phyloP scores from a whole-genome alignment of 2,888 invertebrate species.

The Rhimphoctona megacephalus region DNA sequence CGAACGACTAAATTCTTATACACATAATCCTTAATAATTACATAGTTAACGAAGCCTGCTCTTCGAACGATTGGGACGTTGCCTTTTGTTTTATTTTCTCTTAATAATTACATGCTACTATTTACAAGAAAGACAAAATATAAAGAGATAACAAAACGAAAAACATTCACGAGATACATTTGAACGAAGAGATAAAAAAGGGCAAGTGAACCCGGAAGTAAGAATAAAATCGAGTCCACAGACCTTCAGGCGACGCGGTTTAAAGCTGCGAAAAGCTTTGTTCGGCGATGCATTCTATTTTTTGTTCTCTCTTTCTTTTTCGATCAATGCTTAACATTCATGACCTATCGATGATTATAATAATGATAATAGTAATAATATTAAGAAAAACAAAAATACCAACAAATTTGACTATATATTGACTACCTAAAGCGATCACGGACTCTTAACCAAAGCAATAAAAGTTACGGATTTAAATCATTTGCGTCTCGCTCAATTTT shows the following conservation, averaged over 20 bases:
- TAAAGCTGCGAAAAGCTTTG: constrained; percentile 68
- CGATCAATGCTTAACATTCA: constrained; percentile 19
- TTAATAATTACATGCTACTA: constrained; percentile 71
- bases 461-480: constrained; percentile 15
- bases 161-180: constrained; percentile 44
- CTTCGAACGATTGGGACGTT: constrained; percentile 66
- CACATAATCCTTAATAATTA: constrained; percentile 63
- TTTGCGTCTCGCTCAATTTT: constrained; percentile 16
- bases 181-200: constrained; percentile 73
- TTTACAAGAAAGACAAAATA: constrained; percentile 71
- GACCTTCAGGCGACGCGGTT: constrained; percentile 68
- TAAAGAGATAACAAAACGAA: constrained; percentile 46
- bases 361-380: constrained; percentile 24
- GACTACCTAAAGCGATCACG: constrained; percentile 66
- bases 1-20: constrained; percentile 44
- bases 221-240: constrained; percentile 57
- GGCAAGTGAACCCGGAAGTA: constrained; percentile 43
- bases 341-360: neutral
- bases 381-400: constrained; percentile 41
- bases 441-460: constrained; percentile 23
- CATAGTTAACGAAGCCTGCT: constrained; percentile 76
- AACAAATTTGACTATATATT: constrained; percentile 66
- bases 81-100: constrained; percentile 16
- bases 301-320: constrained; percentile 35
- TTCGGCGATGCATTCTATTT: constrained; percentile 33